These are phyloP conservation scores for Salvelinus sp. DNA, from an alignment of 2,113 vertebrate genomes.

Conservation along the genomic window DNA sequence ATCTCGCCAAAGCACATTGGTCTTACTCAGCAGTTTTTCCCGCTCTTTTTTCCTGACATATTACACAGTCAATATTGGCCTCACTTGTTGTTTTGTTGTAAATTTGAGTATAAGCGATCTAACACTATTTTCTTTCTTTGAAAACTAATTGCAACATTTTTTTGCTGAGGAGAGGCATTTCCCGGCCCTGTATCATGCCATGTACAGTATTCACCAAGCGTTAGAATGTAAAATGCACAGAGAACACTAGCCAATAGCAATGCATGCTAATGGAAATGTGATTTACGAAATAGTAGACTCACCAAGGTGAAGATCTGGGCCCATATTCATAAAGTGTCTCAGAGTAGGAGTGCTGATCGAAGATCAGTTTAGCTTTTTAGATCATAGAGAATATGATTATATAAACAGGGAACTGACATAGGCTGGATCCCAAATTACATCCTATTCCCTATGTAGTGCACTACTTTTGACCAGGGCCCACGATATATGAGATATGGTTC, in stretches of 20 bases:
- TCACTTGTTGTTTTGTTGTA: constrained; percentile 1
- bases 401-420: too few species aligned
- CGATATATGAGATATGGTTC: too few species aligned
- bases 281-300: background rate
- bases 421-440: too few species aligned
- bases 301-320: too few species aligned
- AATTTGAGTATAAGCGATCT: background rate
- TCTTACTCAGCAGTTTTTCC: constrained; percentile 32
- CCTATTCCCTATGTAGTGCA: too few species aligned
- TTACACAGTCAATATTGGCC: background rate
- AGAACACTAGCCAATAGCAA: background rate
- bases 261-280: background rate
- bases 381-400: too few species aligned
- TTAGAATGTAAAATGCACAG: background rate
- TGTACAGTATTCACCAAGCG: background rate
- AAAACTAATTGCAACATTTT: background rate
- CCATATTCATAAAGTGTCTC: too few species aligned
- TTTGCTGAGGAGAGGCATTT: background rate
- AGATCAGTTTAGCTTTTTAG: too few species aligned
- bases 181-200: background rate
- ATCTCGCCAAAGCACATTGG: constrained; percentile 9
- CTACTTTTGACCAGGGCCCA: too few species aligned
- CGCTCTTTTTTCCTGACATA: background rate
- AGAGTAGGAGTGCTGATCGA: too few species aligned
- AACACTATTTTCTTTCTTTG: background rate